Evolutionary conservation across 2,888 invertebrate genomes (phyloP).

Genomic region (Rhingia rostrata): DNA sequence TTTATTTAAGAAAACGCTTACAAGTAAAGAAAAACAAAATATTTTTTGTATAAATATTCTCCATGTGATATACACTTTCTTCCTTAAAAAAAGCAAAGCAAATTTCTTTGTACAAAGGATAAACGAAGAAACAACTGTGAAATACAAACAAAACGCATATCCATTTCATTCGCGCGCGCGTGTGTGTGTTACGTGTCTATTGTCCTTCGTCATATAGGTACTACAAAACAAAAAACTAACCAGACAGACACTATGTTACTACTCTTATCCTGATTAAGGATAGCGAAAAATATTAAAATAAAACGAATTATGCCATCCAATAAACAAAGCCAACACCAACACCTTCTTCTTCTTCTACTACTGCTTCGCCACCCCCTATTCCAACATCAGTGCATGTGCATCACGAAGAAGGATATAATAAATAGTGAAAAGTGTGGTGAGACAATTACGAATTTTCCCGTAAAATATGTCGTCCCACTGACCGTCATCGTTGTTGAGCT

Average conservation of each 20-base stretch:
- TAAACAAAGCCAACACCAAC: slow-evolving; percentile 51
- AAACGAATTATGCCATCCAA: slow-evolving; percentile 50
- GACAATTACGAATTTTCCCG: slow-evolving; percentile 39
- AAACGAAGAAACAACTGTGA: background rate
- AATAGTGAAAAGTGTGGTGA: slow-evolving; percentile 55
- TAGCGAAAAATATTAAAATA: background rate
- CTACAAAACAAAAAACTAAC: slow-evolving; percentile 7
- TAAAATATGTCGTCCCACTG: slow-evolving; percentile 45
- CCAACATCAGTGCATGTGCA: slow-evolving; percentile 59
- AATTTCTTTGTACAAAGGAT: slow-evolving; percentile 2
- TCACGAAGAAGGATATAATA: slow-evolving; percentile 28
- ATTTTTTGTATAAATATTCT: slow-evolving; percentile 36
- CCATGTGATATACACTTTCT: slow-evolving; percentile 64
- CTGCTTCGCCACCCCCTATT: slow-evolving; percentile 21
- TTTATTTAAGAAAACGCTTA: slow-evolving; percentile 13
- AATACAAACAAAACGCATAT: background rate
- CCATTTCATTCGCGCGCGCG: background rate
- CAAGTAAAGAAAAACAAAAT: slow-evolving; percentile 4
- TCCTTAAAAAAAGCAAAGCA: slow-evolving; percentile 12
- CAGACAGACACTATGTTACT: slow-evolving; percentile 58
- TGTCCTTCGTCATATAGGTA: slow-evolving; percentile 30
- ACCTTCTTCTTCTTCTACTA: slow-evolving; percentile 26
- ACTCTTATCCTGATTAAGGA: slow-evolving; percentile 47
- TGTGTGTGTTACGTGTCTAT: slow-evolving; percentile 10
- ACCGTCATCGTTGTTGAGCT: slow-evolving; percentile 36